phyloP scores from a whole-genome alignment of 2,797 vertebrate species.

The Amniataba percoides region DNA sequence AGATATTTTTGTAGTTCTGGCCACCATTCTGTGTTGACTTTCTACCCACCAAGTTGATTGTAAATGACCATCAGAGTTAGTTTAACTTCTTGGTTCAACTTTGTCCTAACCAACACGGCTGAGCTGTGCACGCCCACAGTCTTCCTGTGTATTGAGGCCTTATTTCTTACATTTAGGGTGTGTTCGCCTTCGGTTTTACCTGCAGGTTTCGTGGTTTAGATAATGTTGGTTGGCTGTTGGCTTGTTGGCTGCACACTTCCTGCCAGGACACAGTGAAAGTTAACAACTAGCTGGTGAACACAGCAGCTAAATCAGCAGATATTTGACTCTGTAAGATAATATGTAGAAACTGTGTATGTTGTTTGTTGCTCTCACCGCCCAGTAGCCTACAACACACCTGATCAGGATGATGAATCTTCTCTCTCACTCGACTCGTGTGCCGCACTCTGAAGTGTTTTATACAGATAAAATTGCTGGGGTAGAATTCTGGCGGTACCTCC shows the following conservation, averaged over 20 bases:
- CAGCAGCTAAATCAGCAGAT: background rate
- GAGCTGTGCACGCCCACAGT: background rate
- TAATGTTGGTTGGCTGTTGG: background rate
- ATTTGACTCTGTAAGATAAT: background rate
- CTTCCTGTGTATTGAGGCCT: background rate
- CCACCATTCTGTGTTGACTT: background rate
- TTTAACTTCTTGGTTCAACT: background rate
- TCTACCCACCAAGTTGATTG: background rate
- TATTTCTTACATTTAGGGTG: background rate
- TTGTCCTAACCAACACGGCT: background rate
- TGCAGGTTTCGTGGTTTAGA: background rate
- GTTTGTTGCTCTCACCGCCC: background rate
- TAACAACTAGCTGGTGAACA: background rate
- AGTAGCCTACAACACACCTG: background rate
- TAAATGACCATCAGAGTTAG: background rate
- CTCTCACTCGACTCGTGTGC: background rate
- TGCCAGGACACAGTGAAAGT: no score
- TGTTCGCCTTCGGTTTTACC: background rate
- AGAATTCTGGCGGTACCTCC: conserved; percentile 2
- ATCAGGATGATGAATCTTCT: background rate
- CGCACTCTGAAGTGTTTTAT: background rate
- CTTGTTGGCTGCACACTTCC: no score
- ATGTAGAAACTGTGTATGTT: background rate
- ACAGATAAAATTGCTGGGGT: conserved; percentile 12
- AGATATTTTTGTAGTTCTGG: background rate